phyloP scores from a whole-genome alignment of 2,797 vertebrate species.

The Crax fasciolata region DNA sequence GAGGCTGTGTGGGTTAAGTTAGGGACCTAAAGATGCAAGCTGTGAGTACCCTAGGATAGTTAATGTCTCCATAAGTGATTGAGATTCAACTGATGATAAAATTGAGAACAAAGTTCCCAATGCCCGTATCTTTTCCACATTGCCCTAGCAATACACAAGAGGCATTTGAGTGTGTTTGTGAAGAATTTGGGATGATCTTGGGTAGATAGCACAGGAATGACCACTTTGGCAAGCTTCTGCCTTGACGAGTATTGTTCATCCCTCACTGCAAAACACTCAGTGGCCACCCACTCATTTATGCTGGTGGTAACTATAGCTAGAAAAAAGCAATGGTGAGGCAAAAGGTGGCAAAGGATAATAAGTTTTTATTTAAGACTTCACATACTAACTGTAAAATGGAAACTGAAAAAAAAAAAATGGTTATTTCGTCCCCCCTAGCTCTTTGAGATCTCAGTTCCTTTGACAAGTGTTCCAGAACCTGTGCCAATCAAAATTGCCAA shows the following conservation, averaged over 20 bases:
- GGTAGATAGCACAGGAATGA: not conserved
- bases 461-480: constrained; percentile 92
- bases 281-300: not conserved
- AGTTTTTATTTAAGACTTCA: not conserved
- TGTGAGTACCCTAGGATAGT: not conserved
- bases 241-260: not conserved
- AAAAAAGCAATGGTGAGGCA: not conserved
- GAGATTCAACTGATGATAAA: not conserved
- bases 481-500: constrained; percentile 94
- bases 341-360: not conserved
- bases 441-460: constrained; percentile 91
- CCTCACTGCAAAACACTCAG: not conserved
- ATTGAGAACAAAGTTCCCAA: not conserved
- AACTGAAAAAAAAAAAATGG: not conserved
- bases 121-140: not conserved
- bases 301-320: not conserved
- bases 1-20: not conserved
- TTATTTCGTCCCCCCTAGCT: constrained; percentile 84
- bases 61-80: not conserved
- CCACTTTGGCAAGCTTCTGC: not conserved
- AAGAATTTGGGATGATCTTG: not conserved
- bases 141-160: not conserved
- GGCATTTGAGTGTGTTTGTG: not conserved
- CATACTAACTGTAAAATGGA: not conserved
- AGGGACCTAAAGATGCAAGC: not conserved